These are phyloP conservation scores for Catostylus mosaicus DNA, from an alignment of 30 jellyfish, hydroid and myxozoan genomes.

Conservation along the genomic window DNA sequence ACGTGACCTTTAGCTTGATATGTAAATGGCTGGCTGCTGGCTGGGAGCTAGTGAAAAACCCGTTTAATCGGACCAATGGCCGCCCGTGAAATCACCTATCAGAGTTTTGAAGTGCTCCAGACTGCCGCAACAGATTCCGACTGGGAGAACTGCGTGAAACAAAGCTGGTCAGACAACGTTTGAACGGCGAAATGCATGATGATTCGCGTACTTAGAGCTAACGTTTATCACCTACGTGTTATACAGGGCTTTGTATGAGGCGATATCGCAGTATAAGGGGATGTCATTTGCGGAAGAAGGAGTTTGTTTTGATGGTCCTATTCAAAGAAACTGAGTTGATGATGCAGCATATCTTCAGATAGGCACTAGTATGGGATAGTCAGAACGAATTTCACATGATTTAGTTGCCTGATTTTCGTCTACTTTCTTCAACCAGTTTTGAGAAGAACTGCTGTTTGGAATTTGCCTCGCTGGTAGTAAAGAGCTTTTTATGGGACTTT, in stretches of 20 bases:
- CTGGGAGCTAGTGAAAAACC: constrained; percentile 20
- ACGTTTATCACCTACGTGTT: constrained; percentile 22
- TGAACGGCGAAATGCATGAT: background rate
- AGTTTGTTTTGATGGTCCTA: background rate
- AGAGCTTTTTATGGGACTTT: too few species aligned
- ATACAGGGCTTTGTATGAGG: background rate
- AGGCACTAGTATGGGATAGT: background rate
- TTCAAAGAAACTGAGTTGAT: background rate
- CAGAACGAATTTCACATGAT: too few species aligned
- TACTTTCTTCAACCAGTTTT: too few species aligned
- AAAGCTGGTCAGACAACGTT: constrained; percentile 5
- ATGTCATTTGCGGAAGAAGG: constrained; percentile 12
- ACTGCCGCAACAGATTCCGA: background rate
- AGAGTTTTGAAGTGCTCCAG: constrained; percentile 65
- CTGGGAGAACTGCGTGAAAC: constrained; percentile 17
- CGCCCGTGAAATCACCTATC: constrained; percentile 51
- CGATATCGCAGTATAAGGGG: background rate
- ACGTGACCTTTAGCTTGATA: constrained; percentile 29
- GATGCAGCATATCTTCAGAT: too few species aligned
- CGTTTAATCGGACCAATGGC: constrained; percentile 35
- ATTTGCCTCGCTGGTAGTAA: too few species aligned
- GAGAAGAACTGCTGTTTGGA: too few species aligned
- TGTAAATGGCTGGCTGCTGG: constrained; percentile 22
- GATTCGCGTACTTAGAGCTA: background rate
- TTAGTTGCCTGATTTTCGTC: too few species aligned